Percentiles rank a stretch among this genome's conserved stretches.
These are phyloP conservation scores for Coelogynopora nodosa DNA, from an alignment of 2,888 invertebrate genomes.

Conservation along the genomic window DNA sequence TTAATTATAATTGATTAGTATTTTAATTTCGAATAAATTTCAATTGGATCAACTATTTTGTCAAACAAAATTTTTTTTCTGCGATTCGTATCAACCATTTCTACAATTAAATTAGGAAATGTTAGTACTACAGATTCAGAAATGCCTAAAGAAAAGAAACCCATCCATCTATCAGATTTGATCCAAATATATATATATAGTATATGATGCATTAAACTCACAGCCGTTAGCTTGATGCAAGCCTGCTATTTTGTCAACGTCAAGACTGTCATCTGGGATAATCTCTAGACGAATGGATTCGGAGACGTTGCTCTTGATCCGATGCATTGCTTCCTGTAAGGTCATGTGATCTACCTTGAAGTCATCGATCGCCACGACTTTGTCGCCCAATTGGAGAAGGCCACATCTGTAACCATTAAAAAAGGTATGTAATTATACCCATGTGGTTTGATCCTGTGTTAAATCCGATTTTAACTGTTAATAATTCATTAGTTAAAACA, in stretches of 20 bases:
- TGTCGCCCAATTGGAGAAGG: conserved; percentile 68
- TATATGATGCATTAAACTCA: no score
- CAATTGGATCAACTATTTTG: no score
- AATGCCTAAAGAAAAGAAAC: no score
- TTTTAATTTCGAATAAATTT: no score
- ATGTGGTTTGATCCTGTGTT: neutral
- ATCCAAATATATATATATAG: no score
- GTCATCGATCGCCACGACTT: conserved; percentile 79
- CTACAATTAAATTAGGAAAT: no score
- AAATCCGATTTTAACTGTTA: neutral
- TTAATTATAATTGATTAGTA: no score
- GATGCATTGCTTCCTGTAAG: conserved; percentile 60
- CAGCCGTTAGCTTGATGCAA: neutral
- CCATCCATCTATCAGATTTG: no score
- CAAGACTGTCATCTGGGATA: conserved; percentile 18
- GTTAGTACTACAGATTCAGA: no score
- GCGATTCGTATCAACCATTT: no score
- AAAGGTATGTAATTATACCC: neutral
- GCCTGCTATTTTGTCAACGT: neutral
- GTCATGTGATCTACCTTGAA: conserved; percentile 65
- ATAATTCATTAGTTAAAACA: neutral
- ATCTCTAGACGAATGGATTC: conserved; percentile 31
- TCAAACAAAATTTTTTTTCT: no score
- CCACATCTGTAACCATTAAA: conserved; percentile 56
- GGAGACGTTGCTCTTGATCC: conserved; percentile 51